phyloP scores from a whole-genome alignment of 2,113 vertebrate species.

The Porphyrio hochstetteri region DNA sequence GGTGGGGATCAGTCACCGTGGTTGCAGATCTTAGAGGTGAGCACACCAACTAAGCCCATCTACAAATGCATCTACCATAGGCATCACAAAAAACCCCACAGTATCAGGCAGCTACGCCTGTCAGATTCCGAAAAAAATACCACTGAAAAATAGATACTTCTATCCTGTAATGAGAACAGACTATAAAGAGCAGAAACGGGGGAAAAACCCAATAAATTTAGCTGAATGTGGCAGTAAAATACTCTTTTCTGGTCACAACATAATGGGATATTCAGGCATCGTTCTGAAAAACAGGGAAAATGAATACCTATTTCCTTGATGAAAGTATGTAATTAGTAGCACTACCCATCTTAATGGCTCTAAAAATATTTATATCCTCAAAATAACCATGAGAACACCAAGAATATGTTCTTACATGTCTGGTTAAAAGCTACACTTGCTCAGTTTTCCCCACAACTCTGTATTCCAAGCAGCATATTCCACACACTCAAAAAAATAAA shows the following conservation, averaged over 20 bases:
- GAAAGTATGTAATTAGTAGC: not conserved
- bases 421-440: not conserved
- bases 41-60: not conserved
- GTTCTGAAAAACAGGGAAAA: not conserved
- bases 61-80: not conserved
- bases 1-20: not conserved
- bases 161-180: not conserved
- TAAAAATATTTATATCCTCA: not conserved
- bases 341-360: not conserved
- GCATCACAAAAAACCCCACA: not conserved
- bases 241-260: not conserved
- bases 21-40: not conserved
- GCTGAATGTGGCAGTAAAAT: not conserved
- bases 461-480: not conserved
- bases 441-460: not conserved
- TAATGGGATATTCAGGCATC: not conserved
- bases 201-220: not conserved
- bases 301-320: not conserved
- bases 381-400: not conserved
- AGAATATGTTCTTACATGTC: not conserved
- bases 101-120: not conserved
- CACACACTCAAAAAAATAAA: not conserved
- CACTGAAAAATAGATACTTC: not conserved
- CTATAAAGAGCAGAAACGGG: not conserved
- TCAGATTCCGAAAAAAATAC: not conserved